Evolutionary conservation across 2,113 vertebrate species (phyloP).

Genomic region (Nansenia antarctica): DNA sequence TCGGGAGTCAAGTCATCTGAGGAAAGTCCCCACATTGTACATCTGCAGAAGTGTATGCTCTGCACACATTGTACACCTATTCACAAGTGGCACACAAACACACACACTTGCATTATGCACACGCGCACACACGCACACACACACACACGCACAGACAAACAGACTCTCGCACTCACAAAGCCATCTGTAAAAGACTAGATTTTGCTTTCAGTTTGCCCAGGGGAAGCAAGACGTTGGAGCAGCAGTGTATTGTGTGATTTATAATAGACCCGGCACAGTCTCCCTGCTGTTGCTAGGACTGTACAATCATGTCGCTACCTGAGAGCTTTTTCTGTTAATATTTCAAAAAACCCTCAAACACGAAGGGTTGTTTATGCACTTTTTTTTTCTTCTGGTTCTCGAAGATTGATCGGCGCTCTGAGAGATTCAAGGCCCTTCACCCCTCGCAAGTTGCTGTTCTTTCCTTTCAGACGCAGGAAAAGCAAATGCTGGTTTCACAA

Average conservation of each 20-base stretch:
- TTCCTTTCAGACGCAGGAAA: too few species aligned
- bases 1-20: too few species aligned
- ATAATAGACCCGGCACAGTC: conserved; percentile 61
- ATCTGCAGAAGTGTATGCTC: too few species aligned
- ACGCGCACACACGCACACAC: background rate
- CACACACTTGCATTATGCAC: background rate
- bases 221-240: conserved; percentile 59
- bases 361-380: conserved; percentile 64
- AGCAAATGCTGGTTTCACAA: too few species aligned
- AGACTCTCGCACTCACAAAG: conserved; percentile 33
- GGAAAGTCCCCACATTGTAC: too few species aligned
- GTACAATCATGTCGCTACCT: conserved; percentile 67
- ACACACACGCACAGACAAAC: background rate
- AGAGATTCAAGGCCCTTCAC: conserved; percentile 23
- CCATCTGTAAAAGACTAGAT: conserved; percentile 65
- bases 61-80: too few species aligned
- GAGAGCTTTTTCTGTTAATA: conserved; percentile 68
- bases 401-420: conserved; percentile 41
- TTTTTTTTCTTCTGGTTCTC: conserved; percentile 49
- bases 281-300: conserved; percentile 53
- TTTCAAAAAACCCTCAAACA: conserved; percentile 67
- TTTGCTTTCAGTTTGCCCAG: conserved; percentile 67
- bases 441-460: too few species aligned
- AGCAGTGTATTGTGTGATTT: conserved; percentile 69
- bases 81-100: too few species aligned